Conservation (phyloP, 2,888 invertebrate species). For the Amphipyra tragopoginis region DNA sequence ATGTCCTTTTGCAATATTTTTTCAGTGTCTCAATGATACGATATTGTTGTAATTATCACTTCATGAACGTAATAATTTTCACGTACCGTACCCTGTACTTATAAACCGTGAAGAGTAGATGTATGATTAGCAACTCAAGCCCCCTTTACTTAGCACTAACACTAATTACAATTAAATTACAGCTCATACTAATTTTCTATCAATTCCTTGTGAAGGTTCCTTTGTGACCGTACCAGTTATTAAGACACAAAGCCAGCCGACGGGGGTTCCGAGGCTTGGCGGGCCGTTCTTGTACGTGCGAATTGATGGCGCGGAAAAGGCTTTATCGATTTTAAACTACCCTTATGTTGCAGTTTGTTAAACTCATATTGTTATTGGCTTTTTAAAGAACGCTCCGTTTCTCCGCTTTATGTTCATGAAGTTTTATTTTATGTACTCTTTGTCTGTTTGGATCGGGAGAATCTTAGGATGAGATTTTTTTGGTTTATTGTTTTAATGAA, state of each 20-base stretch:
- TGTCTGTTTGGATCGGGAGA: constrained; percentile 26
- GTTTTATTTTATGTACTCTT: constrained; percentile 40
- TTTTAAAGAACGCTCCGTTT: constrained; percentile 62
- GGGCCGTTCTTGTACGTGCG: constrained; percentile 65
- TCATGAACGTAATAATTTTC: constrained; percentile 12
- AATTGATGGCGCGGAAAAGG: constrained; percentile 78
- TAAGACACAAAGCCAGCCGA: constrained; percentile 76
- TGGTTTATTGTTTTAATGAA: background rate
- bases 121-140: constrained; percentile 36
- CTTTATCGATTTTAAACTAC: constrained; percentile 80
- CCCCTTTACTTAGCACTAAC: constrained; percentile 36
- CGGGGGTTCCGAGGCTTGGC: constrained; percentile 60
- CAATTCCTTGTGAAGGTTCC: constrained; percentile 77
- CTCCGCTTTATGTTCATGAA: constrained; percentile 44
- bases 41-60: constrained; percentile 16
- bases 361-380: constrained; percentile 81
- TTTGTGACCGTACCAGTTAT: constrained; percentile 74
- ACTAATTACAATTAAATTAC: constrained; percentile 56
- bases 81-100: constrained; percentile 14
- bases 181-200: constrained; percentile 76
- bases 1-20: too few species aligned
- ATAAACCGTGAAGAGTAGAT: constrained; percentile 28
- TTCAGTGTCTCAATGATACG: too few species aligned
- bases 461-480: constrained; percentile 10
- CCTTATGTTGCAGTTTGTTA: constrained; percentile 77